Conservation (phyloP, 2,113 vertebrate species). For the Phaethon lepturus region DNA sequence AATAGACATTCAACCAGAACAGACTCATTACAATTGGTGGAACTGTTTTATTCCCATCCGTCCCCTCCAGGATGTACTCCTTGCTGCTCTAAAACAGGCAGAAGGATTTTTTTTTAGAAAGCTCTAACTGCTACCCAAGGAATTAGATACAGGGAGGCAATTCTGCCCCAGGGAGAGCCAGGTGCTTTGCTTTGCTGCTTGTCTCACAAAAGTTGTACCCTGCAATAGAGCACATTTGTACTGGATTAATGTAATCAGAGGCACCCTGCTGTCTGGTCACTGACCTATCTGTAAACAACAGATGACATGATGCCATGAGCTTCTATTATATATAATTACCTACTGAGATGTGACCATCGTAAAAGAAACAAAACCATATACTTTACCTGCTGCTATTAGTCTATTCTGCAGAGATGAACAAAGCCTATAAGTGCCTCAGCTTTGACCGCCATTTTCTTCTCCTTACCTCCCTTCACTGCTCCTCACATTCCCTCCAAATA, state of each 20-base stretch:
- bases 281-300: slow-evolving; percentile 30
- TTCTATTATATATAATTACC: neutral
- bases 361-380: neutral
- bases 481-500: neutral
- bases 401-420: neutral
- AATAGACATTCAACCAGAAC: neutral
- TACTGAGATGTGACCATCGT: neutral
- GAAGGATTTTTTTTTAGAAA: neutral
- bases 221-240: neutral
- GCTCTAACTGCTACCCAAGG: neutral
- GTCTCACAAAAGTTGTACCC: neutral
- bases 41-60: neutral
- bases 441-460: neutral
- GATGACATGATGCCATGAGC: neutral
- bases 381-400: neutral
- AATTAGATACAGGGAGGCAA: neutral
- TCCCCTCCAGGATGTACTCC: neutral
- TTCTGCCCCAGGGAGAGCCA: neutral
- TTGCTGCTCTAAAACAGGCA: neutral
- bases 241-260: neutral
- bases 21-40: neutral
- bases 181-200: neutral
- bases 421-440: neutral
- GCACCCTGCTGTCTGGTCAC: slow-evolving; percentile 56
- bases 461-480: neutral